phyloP scores from a whole-genome alignment of 2,888 invertebrate species.

The Drosophila nigritarsus region DNA sequence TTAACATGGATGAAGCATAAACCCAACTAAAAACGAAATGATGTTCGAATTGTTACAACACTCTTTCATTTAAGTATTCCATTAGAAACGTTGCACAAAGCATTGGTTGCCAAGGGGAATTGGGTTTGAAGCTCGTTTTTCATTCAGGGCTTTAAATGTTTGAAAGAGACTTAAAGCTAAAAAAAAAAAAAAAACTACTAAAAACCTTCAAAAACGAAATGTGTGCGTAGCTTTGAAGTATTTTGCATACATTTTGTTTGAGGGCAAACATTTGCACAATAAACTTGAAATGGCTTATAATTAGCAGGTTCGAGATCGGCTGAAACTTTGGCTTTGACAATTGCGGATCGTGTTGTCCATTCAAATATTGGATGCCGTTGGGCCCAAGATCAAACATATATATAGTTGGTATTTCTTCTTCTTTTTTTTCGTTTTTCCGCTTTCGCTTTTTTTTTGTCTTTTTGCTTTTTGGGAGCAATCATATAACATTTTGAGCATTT shows the following conservation, averaged over 20 bases:
- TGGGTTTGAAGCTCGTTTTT: constrained; percentile 27
- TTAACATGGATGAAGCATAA: neutral
- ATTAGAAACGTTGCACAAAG: constrained; percentile 6
- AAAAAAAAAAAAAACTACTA: neutral
- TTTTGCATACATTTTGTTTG: constrained; percentile 67
- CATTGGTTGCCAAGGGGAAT: constrained; percentile 14
- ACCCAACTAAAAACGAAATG: neutral
- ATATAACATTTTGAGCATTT: constrained; percentile 33
- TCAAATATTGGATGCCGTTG: constrained; percentile 54
- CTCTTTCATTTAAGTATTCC: constrained; percentile 7
- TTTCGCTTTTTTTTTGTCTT: neutral
- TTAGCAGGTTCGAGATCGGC: constrained; percentile 49
- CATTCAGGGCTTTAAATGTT: constrained; percentile 22
- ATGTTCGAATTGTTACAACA: constrained; percentile 8
- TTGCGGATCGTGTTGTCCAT: constrained; percentile 28
- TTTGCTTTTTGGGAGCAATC: constrained; percentile 48
- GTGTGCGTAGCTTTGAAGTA: constrained; percentile 51
- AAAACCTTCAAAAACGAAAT: constrained; percentile 38
- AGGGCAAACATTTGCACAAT: constrained; percentile 66
- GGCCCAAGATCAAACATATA: constrained; percentile 35
- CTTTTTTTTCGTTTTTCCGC: neutral
- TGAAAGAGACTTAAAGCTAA: neutral
- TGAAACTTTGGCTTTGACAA: constrained; percentile 22
- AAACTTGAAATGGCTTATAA: constrained; percentile 66
- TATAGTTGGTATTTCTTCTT: constrained; percentile 1